phyloP scores from a whole-genome alignment of 2,113 vertebrate species.

The Dromaius novaehollandiae region DNA sequence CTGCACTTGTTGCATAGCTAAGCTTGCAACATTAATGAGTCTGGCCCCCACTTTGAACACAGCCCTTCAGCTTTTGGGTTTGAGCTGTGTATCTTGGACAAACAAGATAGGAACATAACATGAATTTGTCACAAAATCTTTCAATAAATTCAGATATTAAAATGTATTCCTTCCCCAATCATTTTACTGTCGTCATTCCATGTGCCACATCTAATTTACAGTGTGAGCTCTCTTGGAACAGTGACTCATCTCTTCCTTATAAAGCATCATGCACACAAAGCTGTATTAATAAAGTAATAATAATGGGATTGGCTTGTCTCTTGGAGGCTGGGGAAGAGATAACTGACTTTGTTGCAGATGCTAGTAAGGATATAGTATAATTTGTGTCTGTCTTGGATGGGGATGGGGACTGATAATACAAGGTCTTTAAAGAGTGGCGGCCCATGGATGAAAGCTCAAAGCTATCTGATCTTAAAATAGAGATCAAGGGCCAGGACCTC shows the following conservation, averaged over 20 bases:
- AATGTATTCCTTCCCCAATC: slow-evolving; percentile 10
- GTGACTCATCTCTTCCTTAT: slow-evolving; percentile 49
- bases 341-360: background rate
- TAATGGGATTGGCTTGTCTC: slow-evolving; percentile 10
- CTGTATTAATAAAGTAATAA: slow-evolving; percentile 40
- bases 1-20: background rate
- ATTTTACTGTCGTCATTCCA: slow-evolving; percentile 16
- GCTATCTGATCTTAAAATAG: background rate
- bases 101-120: background rate
- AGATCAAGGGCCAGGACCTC: background rate
- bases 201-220: background rate
- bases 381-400: background rate
- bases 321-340: background rate
- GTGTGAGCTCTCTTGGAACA: slow-evolving; percentile 24
- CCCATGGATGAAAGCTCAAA: background rate
- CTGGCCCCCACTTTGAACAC: background rate
- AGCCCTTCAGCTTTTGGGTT: background rate
- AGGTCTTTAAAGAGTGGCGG: background rate
- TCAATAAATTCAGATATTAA: background rate
- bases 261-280: background rate
- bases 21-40: background rate
- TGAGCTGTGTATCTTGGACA: background rate
- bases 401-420: background rate
- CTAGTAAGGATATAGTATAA: background rate
- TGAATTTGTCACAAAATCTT: background rate